phyloP scores from a whole-genome alignment of 2,888 invertebrate genomes.

The Lycophotia porphyrea region DNA sequence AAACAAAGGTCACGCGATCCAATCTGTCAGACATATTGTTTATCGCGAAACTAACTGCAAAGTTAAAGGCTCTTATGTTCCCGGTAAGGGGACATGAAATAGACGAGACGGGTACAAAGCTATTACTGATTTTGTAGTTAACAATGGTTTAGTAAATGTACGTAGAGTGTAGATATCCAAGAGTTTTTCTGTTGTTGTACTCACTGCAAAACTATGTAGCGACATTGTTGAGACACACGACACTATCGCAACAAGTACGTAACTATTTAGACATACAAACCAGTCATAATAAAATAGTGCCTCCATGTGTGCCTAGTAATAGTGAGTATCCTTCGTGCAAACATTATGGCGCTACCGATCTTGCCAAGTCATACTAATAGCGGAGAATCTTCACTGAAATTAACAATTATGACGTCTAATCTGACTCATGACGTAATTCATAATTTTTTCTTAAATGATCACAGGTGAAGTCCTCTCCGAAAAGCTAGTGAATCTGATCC shows the following conservation, averaged over 20 bases:
- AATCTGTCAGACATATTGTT: slow-evolving; percentile 56
- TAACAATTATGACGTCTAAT: not conserved
- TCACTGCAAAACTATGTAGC: not conserved
- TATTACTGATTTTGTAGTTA: not conserved
- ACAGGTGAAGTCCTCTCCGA: slow-evolving; percentile 81
- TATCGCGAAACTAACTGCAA: slow-evolving; percentile 29
- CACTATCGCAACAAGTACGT: not conserved
- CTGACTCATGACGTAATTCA: not conserved
- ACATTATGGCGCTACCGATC: too few relatives aligned
- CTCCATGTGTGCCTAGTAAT: not conserved
- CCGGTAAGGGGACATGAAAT: not conserved
- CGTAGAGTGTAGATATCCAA: not conserved
- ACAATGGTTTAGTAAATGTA: not conserved
- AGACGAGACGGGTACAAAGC: not conserved
- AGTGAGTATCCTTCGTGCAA: not conserved
- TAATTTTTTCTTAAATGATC: not conserved
- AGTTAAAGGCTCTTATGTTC: slow-evolving; percentile 23
- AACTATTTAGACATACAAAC: not conserved
- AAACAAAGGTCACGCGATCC: slow-evolving; percentile 56
- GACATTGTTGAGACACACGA: not conserved
- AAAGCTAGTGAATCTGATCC: slow-evolving; percentile 83
- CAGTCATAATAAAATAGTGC: not conserved
- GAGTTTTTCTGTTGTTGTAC: not conserved
- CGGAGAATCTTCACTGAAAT: not conserved
- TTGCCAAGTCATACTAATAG: slow-evolving; percentile 1